These are phyloP conservation scores for Theristicus caerulescens DNA, from an alignment of 2,113 vertebrate species.

Conservation along the genomic window DNA sequence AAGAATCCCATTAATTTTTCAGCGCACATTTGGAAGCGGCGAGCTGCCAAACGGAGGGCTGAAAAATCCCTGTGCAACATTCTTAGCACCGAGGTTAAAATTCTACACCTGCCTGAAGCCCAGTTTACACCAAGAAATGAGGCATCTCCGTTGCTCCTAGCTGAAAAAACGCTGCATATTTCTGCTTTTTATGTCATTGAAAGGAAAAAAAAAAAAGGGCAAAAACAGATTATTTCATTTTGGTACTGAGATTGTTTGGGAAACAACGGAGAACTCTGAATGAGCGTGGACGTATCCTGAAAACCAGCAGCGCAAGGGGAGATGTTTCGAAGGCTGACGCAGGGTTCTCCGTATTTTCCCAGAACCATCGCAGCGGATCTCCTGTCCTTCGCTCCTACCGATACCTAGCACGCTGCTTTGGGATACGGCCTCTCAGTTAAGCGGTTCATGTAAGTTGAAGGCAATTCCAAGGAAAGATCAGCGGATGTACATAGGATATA, in stretches of 20 bases:
- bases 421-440: neutral
- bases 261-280: neutral
- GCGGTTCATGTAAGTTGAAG: neutral
- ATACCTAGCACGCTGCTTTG: neutral
- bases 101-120: neutral
- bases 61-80: neutral
- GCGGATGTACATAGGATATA: rapidly evolving
- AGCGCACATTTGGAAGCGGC: neutral
- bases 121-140: neutral
- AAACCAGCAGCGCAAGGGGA: neutral
- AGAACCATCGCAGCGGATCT: neutral
- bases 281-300: neutral
- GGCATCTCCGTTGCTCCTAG: neutral
- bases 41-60: neutral
- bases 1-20: conserved; percentile 43
- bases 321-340: neutral
- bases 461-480: neutral
- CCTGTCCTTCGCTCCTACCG: neutral
- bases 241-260: neutral
- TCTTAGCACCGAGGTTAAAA: neutral
- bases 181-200: neutral
- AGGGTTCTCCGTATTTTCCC: neutral
- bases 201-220: neutral
- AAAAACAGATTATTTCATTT: neutral
- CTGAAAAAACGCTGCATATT: neutral